Base-by-base conservation (phyloP, 2,888 invertebrate species). In the Arge pagana region DNA sequence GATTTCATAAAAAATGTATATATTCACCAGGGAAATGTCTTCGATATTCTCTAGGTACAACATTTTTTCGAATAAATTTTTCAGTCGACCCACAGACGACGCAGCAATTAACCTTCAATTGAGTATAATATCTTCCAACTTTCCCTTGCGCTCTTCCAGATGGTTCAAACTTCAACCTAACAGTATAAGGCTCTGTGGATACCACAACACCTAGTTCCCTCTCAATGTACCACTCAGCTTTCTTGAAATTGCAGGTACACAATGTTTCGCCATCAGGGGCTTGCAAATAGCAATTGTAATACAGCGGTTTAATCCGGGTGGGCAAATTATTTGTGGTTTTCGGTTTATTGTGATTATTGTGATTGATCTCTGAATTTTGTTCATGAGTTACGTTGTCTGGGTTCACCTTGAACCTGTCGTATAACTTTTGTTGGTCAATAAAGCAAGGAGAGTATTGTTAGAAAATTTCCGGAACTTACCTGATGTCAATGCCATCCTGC, bases 1-100 rank as follows among this genome's bases (percentile, higher is more conserved):
- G 10, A 21, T n/a, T n/a, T n/a, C n/a, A 13, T 19, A 30, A 8
- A 15, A 37, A 15, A 15, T 48, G 8, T 18, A 33, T 54, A 45
- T 48, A 63, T 71, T 68, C 58, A 86, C 86, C 79, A 41, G 89
- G 89, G 60, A 89, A 89, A 59, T 83, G 84, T 77, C 85, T 89
- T 57, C 90, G 82, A 67, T 92, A 93, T 74, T 93, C 91, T 51
- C 86, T 81, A 0, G 92, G 92, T 24, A 93, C 86, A n/a, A 93
- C 83, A 62, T 89, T 88, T 75, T 93, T 93, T 15, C 88, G 78
- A 49, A 88, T 83, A 65, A 86, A 88, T 0, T 85, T 83, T 59
- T 89, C 83, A 0, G 75, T 74, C 5, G 77, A 70, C 0, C 90
- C 92, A 69, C 92, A 93, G 0, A 90, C 90, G 1, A 91, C 91